Conservation (phyloP, 1,140 invertebrate species). For the Elysia chlorotica region DNA sequence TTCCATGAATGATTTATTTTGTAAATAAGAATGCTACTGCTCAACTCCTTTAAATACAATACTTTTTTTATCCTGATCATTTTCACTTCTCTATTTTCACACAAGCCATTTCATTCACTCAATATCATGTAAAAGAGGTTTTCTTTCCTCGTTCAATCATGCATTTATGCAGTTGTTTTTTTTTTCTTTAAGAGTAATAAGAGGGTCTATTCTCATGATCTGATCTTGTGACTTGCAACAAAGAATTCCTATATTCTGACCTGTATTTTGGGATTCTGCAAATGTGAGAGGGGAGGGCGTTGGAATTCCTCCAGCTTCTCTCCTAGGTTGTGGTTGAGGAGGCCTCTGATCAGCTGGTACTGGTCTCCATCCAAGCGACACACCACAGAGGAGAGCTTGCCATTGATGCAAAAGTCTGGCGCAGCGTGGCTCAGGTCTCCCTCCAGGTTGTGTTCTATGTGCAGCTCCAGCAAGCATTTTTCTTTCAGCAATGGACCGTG, state of each 20-base stretch:
- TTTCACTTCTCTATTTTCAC: neutral
- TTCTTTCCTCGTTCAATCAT: no score
- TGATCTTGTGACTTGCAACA: no score
- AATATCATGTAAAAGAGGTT: slow-evolving; percentile 24
- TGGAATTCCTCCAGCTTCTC: slow-evolving; percentile 78
- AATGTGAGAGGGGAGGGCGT: slow-evolving; percentile 51
- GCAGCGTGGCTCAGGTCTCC: slow-evolving; percentile 72
- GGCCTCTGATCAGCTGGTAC: slow-evolving; percentile 85
- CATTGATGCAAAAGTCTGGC: slow-evolving; percentile 85
- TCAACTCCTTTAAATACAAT: no score
- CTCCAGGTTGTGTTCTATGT: slow-evolving; percentile 85
- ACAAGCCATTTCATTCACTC: neutral
- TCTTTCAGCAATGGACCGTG: slow-evolving; percentile 71
- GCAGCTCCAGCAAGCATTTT: slow-evolving; percentile 78
- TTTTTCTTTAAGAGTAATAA: no score
- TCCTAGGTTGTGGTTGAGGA: slow-evolving; percentile 90
- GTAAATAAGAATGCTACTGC: no score
- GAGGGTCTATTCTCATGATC: no score
- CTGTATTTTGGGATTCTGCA: slow-evolving; percentile 56
- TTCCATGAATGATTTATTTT: no score
- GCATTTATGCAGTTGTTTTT: no score
- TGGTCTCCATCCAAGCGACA: slow-evolving; percentile 82
- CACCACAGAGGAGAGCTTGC: slow-evolving; percentile 83
- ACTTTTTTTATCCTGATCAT: neutral
- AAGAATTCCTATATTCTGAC: slow-evolving; percentile 33